Evolutionary conservation across 2,888 invertebrate species (phyloP), one percentile per base, ranked within the genome.

Genomic region (Saturnia pavonia): DNA sequence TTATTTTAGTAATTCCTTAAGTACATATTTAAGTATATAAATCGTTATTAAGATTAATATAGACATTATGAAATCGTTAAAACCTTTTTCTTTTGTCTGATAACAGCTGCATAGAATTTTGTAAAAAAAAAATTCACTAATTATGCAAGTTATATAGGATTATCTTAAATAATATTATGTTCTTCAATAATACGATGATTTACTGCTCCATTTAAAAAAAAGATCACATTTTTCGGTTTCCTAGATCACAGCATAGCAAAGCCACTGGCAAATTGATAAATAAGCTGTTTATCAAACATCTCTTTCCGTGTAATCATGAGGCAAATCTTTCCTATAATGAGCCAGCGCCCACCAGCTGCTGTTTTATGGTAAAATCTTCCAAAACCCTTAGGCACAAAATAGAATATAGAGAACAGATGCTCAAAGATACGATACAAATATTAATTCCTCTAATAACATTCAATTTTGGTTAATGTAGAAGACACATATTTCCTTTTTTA

Each of bases 261-360:
- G 86, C 91, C 89, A 80, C 80, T 78, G 85, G 89, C 87, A 76
- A 88, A 88, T 88, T 89, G 90, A 89, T 92, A 92, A 91, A 88
- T 89, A 86, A 86, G 76, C 82, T 85, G 87, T 88, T 90, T 92
- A 91, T 91, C 91, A 90, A 89, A 87, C 86, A 90, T 90, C 90
- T 88, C 85, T 83, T 89, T 91, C 89, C 80, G 76, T 78, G 88
- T 88, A 91, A 91, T 91, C 91, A 83, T 79, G 81, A 80, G 76
- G 84, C 82, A 81, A 82, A 88, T 91, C 90, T 86, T 81, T 80
- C 77, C 72, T 81, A 86, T 88, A 90, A 89, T 88, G 83, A 80
- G 78, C 74, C 74, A 74, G 80, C 78, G 84, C 84, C 84, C 85
- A 79, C 82, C 90, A 90, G 89, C 91, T 92, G 92, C 91, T 82